Evolutionary conservation across 1,140 invertebrate species (phyloP).

Genomic region (Batillaria attramentaria): DNA sequence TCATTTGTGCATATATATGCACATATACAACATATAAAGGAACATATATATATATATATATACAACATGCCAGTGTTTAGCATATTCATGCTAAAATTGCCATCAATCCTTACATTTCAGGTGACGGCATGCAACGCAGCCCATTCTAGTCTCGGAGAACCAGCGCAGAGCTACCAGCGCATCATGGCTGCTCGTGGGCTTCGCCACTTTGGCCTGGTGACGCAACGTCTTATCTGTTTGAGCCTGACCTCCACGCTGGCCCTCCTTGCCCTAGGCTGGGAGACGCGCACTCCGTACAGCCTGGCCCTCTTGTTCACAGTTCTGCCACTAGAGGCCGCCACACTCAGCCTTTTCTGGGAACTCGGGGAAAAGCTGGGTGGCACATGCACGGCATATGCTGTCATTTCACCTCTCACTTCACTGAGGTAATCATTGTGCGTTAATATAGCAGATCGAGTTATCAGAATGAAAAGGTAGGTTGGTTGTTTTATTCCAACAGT

Average conservation of each 20-base stretch:
- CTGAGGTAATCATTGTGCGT: no score
- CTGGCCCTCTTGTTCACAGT: conserved; percentile 61
- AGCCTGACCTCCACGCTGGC: conserved; percentile 61
- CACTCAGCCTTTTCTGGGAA: conserved; percentile 65
- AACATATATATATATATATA: neutral
- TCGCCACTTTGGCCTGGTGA: conserved; percentile 68
- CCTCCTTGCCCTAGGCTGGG: conserved; percentile 62
- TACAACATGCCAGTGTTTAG: neutral
- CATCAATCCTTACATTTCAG: neutral
- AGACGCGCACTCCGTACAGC: conserved; percentile 63
- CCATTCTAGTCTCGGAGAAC: conserved; percentile 52
- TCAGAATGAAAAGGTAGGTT: no score
- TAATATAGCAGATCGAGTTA: no score
- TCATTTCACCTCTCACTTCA: conserved; percentile 65
- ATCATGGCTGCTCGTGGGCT: conserved; percentile 66
- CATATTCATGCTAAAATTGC: neutral
- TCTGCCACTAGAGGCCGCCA: conserved; percentile 63
- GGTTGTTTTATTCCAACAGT: no score
- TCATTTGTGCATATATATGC: no score
- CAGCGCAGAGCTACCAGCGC: conserved; percentile 58
- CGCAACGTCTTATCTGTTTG: conserved; percentile 61
- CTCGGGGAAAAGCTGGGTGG: conserved; percentile 66
- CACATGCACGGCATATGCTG: conserved; percentile 67
- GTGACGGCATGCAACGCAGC: conserved; percentile 65
- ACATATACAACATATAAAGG: neutral